phyloP scores from a whole-genome alignment of 2,113 vertebrate species.

The Eira barbara region DNA sequence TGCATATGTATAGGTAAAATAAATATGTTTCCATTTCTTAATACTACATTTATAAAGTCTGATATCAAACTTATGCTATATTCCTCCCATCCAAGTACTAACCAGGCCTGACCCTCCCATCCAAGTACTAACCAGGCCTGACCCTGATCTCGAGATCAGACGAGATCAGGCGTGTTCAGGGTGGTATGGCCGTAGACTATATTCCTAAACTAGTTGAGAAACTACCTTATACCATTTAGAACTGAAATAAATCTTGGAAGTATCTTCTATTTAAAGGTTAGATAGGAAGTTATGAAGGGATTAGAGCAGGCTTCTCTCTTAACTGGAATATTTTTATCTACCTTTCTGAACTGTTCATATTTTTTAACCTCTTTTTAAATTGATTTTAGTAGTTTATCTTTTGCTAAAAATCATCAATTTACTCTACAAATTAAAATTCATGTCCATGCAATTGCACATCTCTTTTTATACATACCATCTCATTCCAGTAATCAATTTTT shows the following conservation, averaged over 20 bases:
- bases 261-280: neutral
- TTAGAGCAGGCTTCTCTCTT: neutral
- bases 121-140: too few species aligned
- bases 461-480: neutral
- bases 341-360: neutral
- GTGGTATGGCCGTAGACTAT: neutral
- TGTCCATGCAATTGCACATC: neutral
- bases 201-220: neutral
- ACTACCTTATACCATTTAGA: neutral
- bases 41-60: neutral
- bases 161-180: too few species aligned
- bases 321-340: neutral
- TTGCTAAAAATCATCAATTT: neutral
- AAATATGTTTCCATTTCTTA: neutral
- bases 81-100: neutral
- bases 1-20: neutral
- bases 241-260: neutral
- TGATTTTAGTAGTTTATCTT: neutral
- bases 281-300: neutral
- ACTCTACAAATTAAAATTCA: neutral
- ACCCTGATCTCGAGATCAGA: too few species aligned
- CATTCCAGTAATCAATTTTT: neutral
- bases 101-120: neutral
- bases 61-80: neutral
- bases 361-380: neutral